Percentiles rank a stretch among this genome's conserved stretches.
phyloP scores from a whole-genome alignment of 2,113 vertebrate species.

The Eolophus roseicapilla region DNA sequence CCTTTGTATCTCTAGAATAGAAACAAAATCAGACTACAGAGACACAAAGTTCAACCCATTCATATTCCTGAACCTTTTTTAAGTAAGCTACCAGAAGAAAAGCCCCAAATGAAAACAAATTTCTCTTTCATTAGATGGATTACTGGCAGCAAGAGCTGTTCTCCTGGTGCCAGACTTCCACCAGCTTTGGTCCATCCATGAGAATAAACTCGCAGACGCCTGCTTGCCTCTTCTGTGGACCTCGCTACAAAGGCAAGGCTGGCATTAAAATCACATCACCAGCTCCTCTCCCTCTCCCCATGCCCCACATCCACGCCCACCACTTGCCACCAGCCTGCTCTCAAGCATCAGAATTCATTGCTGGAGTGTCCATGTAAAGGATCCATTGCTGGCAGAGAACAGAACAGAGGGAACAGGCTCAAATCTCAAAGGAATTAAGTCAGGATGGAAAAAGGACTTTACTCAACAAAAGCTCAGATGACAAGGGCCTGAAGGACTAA shows the following conservation, averaged over 20 bases:
- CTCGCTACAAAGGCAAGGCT: neutral
- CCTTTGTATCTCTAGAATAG: neutral
- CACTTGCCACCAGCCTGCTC: neutral
- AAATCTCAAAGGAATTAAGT: neutral
- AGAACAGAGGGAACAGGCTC: neutral
- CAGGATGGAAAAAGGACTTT: neutral
- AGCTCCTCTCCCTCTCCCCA: neutral
- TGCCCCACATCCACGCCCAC: no score
- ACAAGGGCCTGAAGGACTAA: neutral
- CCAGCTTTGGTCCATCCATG: neutral
- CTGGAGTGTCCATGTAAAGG: fast-evolving
- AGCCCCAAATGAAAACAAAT: neutral
- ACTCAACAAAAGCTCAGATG: neutral
- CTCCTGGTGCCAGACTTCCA: neutral
- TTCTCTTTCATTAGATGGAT: neutral
- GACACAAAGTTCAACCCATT: neutral
- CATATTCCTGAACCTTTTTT: neutral
- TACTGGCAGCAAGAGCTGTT: neutral
- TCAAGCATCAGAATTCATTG: neutral
- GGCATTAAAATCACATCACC: neutral
- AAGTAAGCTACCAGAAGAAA: neutral
- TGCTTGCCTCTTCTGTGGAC: neutral
- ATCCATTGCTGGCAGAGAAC: neutral
- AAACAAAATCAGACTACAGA: neutral
- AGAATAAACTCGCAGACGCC: neutral